Percentiles rank a stretch among this genome's conserved stretches.
These are phyloP conservation scores for Calephelis nemesis DNA, from an alignment of 1,140 invertebrate genomes.

Conservation along the genomic window DNA sequence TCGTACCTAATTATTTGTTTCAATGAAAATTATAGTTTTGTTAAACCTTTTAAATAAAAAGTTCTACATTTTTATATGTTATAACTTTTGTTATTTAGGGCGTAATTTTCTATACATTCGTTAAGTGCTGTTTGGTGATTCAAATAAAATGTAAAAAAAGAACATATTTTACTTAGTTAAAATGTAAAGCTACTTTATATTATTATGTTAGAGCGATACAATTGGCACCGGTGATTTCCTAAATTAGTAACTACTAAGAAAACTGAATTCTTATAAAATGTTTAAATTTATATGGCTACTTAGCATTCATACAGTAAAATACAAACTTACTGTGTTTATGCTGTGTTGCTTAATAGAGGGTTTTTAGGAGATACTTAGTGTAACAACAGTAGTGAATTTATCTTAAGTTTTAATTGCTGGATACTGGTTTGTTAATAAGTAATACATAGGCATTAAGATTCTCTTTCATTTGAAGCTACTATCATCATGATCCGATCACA, in stretches of 20 bases:
- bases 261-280: slow-evolving; percentile 3
- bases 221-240: too few relatives aligned
- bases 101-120: slow-evolving; percentile 13
- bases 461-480: not conserved
- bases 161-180: slow-evolving; percentile 21
- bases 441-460: not conserved
- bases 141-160: not conserved
- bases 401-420: not conserved
- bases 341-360: not conserved
- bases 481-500: too few relatives aligned
- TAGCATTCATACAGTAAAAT: slow-evolving; percentile 2
- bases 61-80: slow-evolving; percentile 1
- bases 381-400: not conserved
- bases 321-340: slow-evolving; percentile 1
- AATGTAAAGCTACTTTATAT: slow-evolving; percentile 20
- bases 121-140: slow-evolving; percentile 16
- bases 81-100: slow-evolving; percentile 21
- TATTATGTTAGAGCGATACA: slow-evolving; percentile 5
- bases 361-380: not conserved
- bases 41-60: slow-evolving; percentile 14
- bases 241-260: not conserved
- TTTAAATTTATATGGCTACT: slow-evolving; percentile 6
- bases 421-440: not conserved
- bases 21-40: slow-evolving; percentile 8
- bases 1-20: not conserved